These are phyloP conservation scores for Agriopis aurantiaria DNA, from an alignment of 2,888 invertebrate genomes.

Conservation along the genomic window DNA sequence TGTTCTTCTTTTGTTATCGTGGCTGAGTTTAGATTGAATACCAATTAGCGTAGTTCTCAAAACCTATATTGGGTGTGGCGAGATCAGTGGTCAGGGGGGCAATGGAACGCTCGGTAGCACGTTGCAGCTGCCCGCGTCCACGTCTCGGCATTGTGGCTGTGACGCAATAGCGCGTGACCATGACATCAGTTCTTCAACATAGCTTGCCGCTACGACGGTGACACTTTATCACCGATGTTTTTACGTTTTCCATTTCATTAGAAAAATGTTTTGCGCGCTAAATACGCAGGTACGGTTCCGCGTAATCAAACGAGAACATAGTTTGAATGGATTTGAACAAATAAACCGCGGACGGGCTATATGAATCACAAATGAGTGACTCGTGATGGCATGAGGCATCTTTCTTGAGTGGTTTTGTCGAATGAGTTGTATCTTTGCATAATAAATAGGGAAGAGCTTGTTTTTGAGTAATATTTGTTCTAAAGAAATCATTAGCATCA, in stretches of 20 bases:
- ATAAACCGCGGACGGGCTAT: slow-evolving; percentile 36
- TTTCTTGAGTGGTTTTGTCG: slow-evolving; percentile 33
- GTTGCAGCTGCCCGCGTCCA: slow-evolving; percentile 43
- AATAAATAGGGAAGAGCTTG: slow-evolving; percentile 36
- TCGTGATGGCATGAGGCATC: slow-evolving; percentile 38
- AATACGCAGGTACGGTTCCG: slow-evolving; percentile 41
- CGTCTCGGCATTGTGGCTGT: slow-evolving; percentile 50
- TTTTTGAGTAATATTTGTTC: slow-evolving; percentile 27
- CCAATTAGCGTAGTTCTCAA: slow-evolving; percentile 28
- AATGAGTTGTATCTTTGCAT: slow-evolving; percentile 40
- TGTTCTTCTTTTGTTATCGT: slow-evolving; percentile 19
- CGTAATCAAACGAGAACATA: slow-evolving; percentile 42
- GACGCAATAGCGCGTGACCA: slow-evolving; percentile 79
- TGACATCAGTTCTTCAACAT: slow-evolving; percentile 67
- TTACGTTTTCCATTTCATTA: slow-evolving; percentile 60
- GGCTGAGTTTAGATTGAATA: slow-evolving; percentile 18
- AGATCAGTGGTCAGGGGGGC: slow-evolving; percentile 66
- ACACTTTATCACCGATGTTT: slow-evolving; percentile 67
- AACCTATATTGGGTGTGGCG: slow-evolving; percentile 26
- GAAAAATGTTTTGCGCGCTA: slow-evolving; percentile 50
- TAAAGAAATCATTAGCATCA: too few species aligned
- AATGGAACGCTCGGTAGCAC: slow-evolving; percentile 56
- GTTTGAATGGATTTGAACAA: slow-evolving; percentile 36
- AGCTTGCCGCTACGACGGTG: slow-evolving; percentile 62
- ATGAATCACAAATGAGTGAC: slow-evolving; percentile 46